Base-by-base conservation (phyloP, 2,113 vertebrate species). In the Hiodon alosoides region DNA sequence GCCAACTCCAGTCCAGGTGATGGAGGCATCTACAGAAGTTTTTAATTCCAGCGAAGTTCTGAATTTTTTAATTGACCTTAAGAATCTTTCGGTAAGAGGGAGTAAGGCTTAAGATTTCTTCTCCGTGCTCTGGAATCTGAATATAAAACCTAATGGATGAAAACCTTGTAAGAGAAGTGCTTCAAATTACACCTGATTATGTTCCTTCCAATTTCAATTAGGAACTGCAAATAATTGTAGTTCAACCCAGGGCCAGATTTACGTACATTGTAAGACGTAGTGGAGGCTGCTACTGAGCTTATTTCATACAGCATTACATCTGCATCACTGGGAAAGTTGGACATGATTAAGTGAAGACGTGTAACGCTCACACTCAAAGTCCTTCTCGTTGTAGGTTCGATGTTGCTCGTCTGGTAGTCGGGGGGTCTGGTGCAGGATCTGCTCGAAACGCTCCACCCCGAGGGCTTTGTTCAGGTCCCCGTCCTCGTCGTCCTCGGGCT, bases 321-420 rank as follows among this genome's bases (percentile, higher is more conserved):
- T 61, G 4, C 59, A 61, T 50, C n/a, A 51, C 68, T 17, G 5
- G 68, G n/a, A 17, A n/a, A 46, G 46, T 47, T 47, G 3, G 17
- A 17, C 10, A 46, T 13, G 68, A 31, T 4, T 16, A 8, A 7
- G 72, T 11, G 51, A 9, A 8, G 2, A 17, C 6, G 9, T 31
- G 47, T 69, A 9, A 62, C 54, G 51, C 88, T 90, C 84, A 95
- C 94, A 94, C 74, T 95, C 93, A 8, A 94, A 93, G 79, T 95
- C 94, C 79, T 93, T 92, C 78, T 95, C 93, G 61, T 93, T 89
- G 13, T 94, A 95, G 84, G 85, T 91, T 9, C 92, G 91, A 51
- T 93, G 90, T 0, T 91, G 89, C 82, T 94, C 94, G 0, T 90
- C 90, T 0, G 86, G 90, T 10, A 84, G 85, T 2, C 83, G 89